Percentiles rank a stretch among this genome's conserved stretches.
Conservation (phyloP, 2,888 invertebrate genomes). For the Stenchaetothrips biformis region DNA sequence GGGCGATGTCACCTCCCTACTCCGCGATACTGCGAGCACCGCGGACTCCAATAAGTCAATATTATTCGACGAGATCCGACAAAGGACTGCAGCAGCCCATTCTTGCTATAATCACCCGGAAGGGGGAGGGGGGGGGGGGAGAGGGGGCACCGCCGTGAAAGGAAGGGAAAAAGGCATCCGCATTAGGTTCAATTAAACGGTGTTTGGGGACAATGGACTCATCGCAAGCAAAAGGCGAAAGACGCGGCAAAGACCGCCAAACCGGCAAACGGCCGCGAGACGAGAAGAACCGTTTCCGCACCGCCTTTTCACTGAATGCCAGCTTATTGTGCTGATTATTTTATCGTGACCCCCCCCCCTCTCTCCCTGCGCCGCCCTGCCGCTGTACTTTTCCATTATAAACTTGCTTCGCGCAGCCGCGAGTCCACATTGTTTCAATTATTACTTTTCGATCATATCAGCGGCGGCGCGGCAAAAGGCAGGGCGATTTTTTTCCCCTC, state of each 20-base stretch:
- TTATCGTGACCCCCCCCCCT: background rate
- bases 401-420: too few relatives aligned
- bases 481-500: too few relatives aligned
- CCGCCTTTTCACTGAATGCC: background rate
- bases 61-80: too few relatives aligned
- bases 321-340: background rate
- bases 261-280: too few relatives aligned
- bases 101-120: background rate
- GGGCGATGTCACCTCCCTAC: too few relatives aligned
- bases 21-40: too few relatives aligned
- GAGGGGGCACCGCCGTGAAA: background rate
- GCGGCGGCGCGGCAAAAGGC: too few relatives aligned
- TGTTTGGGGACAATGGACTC: background rate
- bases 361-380: background rate
- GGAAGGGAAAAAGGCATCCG: background rate
- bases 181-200: slow-evolving; percentile 1
- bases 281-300: background rate
- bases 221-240: background rate
- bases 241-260: background rate
- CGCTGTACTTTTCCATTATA: too few relatives aligned
- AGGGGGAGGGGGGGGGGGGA: background rate
- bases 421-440: too few relatives aligned
- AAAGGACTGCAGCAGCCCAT: too few relatives aligned
- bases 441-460: too few relatives aligned
- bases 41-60: too few relatives aligned